Evolutionary conservation across 2,888 invertebrate genomes (phyloP), one percentile per base, ranked within the genome.

Genomic region (Pandemis corylana): DNA sequence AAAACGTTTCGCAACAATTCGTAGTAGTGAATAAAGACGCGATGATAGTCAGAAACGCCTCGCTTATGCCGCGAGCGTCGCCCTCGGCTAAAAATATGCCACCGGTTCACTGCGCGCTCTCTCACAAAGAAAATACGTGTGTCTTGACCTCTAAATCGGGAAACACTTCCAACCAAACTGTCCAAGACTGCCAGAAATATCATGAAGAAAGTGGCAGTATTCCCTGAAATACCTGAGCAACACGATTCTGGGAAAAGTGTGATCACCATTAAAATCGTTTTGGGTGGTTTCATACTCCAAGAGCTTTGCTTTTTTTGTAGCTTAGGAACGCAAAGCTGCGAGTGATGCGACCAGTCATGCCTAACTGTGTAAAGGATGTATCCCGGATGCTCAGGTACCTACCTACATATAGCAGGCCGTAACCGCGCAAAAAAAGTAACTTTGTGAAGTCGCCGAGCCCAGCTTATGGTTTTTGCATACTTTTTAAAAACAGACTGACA

Each of bases 41-140:
- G 75, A 67, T 71, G 75, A 71, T 75, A 67, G 75, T 75, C 75
- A 71, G 67, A 71, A 74, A 67, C 75, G 75, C 66, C 13, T 68
- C 9, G 71, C 76, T 76, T 72, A 77, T 73, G 72, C 74, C 76
- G 75, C 78, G 80, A 81, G 88, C 94, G 93, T 87, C 90, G 94
- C 90, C 92, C 93, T 87, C 90, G 86, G 85, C 93, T 93, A 93
- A 92, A 93, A 92, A 93, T 94, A 94, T 86, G 84, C 85, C 85
- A 84, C 77, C 87, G 83, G 90, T 90, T 91, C 89, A 90, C 80
- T 84, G 89, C 83, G 90, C 89, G 90, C 87, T 89, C 89, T 89
- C 85, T 90, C 88, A 92, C 93, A 93, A 93, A 91, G 93, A 92
- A 90, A 90, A 88, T 86, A 86, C 87, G 87, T 86, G 85, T 83